Base-by-base conservation (phyloP, 2,113 vertebrate genomes). In the Antigone vipio region DNA sequence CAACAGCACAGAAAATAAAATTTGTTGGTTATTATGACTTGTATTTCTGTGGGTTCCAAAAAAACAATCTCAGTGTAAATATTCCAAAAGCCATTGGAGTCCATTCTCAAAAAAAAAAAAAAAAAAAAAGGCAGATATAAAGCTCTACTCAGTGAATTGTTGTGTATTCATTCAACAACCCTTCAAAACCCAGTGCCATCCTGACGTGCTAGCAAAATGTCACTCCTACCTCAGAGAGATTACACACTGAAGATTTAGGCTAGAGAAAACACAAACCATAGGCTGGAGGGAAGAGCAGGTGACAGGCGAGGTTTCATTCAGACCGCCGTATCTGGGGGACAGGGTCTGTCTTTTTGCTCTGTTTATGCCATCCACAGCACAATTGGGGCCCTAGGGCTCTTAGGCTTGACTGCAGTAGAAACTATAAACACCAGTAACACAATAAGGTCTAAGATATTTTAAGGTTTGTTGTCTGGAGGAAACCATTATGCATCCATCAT, bases 1-100 rank as follows among this genome's bases (percentile, higher is more conserved):
- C 91, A 97, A 97, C 62, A 72, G 24, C 32, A 60, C 64, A 94
- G 94, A 92, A 96, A 88, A 94, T 29, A 91, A 56, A 91, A 96
- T 80, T 96, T 86, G 85, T 89, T 88, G 80, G 79, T 86, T 72
- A 93, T 95, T 92, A 94, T 75, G 80, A 53, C n/a, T 75, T 91
- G 83, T 86, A 52, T 91, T 92, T 92, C 50, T 86, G 52, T 58
- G 77, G 53, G 73, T 79, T 94, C 80, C 4, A 75, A 92, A 89
- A 77, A 72, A 60, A 12, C 64, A 81, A 42, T 78, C 49, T 83
- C 34, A 78, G 79, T 72, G 60, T 91, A 89, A 91, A 93, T 87
- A 89, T 55, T 81, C 80, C 56, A 86, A 94, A 94, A 92, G 19
- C 44, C 49, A 58, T 30, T 32, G 64, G 52, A 87, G 60, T 56